Evolutionary conservation across 1,140 invertebrate genomes (phyloP).

Genomic region (Drosophila sucinea): DNA sequence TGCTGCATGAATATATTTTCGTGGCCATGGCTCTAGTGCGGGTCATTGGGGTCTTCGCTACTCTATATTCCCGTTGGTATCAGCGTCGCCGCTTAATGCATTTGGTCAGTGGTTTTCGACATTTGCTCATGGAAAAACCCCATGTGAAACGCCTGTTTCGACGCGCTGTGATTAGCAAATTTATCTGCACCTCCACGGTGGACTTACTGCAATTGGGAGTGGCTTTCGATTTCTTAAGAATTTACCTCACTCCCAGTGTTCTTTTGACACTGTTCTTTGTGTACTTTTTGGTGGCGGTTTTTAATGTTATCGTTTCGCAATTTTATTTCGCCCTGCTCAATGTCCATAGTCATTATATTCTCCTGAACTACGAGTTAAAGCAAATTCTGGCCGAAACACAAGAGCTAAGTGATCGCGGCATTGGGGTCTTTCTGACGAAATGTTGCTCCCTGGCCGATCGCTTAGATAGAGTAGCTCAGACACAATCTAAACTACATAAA

Average conservation of each 20-base stretch:
- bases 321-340: conserved; percentile 13
- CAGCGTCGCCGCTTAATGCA: neutral
- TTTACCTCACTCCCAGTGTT: neutral
- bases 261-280: neutral
- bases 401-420: neutral
- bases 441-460: conserved; percentile 30
- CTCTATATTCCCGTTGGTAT: conserved; percentile 15
- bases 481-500: conserved; percentile 5
- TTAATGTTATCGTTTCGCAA: conserved; percentile 17
- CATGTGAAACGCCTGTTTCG: conserved; percentile 14
- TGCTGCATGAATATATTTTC: conserved; percentile 15
- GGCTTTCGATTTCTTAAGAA: neutral
- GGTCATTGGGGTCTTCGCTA: neutral
- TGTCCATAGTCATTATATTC: conserved; percentile 13
- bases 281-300: neutral
- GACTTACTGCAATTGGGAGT: conserved; percentile 14
- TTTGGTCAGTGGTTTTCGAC: neutral
- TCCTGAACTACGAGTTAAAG: conserved; percentile 25
- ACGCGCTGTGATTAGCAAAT: conserved; percentile 24
- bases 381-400: conserved; percentile 15
- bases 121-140: neutral
- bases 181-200: neutral
- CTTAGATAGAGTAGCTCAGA: conserved; percentile 13
- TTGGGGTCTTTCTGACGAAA: conserved; percentile 25
- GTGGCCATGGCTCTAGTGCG: neutral